Evolutionary conservation across 2,888 invertebrate species (phyloP).

Genomic region (Plusia festucae): DNA sequence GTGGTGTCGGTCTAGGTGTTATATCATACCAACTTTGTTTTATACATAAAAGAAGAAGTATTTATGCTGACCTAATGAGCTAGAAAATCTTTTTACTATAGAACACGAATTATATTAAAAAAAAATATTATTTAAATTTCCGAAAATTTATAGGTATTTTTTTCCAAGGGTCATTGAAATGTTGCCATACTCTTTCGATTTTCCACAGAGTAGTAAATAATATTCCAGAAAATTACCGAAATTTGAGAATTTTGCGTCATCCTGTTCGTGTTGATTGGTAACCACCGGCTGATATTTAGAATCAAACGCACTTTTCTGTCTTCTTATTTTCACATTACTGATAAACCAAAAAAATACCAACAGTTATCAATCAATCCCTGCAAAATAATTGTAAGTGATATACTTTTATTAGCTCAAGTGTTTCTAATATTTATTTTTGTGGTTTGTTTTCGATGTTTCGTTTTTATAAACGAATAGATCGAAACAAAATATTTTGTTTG

Average conservation of each 20-base stretch:
- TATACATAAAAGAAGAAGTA: too few species aligned
- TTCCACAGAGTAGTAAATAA: slow-evolving; percentile 14
- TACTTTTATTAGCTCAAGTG: not conserved
- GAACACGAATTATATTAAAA: too few species aligned
- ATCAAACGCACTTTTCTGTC: slow-evolving; percentile 22
- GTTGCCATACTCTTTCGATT: not conserved
- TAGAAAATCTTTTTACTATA: too few species aligned
- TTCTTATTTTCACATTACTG: slow-evolving; percentile 8
- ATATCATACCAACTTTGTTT: too few species aligned
- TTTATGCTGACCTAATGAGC: too few species aligned
- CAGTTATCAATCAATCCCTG: slow-evolving; percentile 15
- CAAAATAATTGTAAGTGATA: slow-evolving; percentile 25
- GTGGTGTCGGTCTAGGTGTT: too few species aligned
- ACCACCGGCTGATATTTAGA: slow-evolving; percentile 20
- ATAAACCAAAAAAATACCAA: slow-evolving; percentile 20
- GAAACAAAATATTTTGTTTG: not conserved
- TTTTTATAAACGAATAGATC: not conserved
- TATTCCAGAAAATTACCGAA: slow-evolving; percentile 9
- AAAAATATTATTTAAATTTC: too few species aligned
- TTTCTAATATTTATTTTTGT: not conserved
- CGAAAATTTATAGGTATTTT: too few species aligned
- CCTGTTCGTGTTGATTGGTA: slow-evolving; percentile 19
- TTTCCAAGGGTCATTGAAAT: too few species aligned
- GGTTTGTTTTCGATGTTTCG: not conserved
- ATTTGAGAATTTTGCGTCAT: slow-evolving; percentile 9